Evolutionary conservation across 2,113 vertebrate genomes (phyloP).

Genomic region (Pogonocichla stellata): DNA sequence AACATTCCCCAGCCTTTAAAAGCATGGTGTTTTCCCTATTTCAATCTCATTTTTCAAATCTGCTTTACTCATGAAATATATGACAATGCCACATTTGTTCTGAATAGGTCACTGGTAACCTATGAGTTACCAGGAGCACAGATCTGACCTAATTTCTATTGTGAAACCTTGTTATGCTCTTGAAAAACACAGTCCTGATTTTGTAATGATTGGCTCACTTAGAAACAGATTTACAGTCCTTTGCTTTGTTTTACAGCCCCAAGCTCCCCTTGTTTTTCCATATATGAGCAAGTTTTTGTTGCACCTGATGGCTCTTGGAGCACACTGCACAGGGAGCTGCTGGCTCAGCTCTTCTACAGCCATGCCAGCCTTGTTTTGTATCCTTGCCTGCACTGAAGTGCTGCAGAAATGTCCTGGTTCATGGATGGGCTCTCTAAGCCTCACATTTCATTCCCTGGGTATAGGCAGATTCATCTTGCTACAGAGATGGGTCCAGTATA

Average conservation of each 20-base stretch:
- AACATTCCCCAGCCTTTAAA: not conserved
- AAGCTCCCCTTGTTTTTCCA: not conserved
- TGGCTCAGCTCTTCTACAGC: not conserved
- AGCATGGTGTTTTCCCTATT: not conserved
- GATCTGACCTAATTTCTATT: not conserved
- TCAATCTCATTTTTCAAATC: not conserved
- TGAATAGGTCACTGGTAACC: not conserved
- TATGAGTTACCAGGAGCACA: not conserved
- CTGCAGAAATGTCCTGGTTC: not conserved
- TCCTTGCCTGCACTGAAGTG: not conserved
- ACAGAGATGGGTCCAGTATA: not conserved
- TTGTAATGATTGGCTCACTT: not conserved
- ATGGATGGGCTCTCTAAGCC: rapidly evolving
- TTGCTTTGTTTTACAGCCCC: not conserved
- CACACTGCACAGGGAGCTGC: not conserved
- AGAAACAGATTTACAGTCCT: not conserved
- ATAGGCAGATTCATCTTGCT: not conserved
- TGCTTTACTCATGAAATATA: not conserved
- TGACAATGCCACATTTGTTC: not conserved
- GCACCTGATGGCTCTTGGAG: not conserved
- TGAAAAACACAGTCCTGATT: not conserved
- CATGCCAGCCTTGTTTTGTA: rapidly evolving
- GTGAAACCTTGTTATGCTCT: not conserved
- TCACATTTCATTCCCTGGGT: not conserved
- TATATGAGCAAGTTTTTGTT: not conserved